These are phyloP conservation scores for Mus pahari DNA, from an alignment of 2,113 vertebrate species.

Conservation along the genomic window DNA sequence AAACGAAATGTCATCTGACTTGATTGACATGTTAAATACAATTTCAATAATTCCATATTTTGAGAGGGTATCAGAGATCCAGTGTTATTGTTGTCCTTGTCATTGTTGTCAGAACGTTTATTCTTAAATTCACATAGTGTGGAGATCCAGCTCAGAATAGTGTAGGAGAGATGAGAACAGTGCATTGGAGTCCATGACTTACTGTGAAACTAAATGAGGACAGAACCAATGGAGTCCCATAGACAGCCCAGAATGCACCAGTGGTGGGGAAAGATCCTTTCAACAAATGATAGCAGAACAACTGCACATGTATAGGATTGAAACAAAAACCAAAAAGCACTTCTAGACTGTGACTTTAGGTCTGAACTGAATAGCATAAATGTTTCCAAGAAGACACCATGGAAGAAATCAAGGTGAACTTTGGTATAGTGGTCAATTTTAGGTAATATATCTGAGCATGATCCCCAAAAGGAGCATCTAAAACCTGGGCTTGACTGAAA, in stretches of 20 bases:
- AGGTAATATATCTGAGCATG: neutral
- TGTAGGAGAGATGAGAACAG: neutral
- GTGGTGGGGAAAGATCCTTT: neutral
- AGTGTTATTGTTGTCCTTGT: too few relatives aligned
- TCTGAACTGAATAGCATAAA: neutral
- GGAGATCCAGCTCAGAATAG: neutral
- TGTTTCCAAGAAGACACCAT: neutral
- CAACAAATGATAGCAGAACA: neutral
- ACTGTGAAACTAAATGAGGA: neutral
- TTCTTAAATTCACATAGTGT: neutral
- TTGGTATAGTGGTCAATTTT: neutral
- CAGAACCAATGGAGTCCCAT: neutral
- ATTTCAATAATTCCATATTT: neutral
- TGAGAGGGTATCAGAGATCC: neutral
- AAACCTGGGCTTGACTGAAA: neutral
- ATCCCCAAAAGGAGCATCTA: neutral
- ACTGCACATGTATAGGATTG: neutral
- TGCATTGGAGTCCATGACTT: neutral
- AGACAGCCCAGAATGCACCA: neutral
- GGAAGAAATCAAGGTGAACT: neutral
- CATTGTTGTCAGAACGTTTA: neutral
- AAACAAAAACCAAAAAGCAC: neutral
- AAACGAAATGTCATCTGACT: neutral
- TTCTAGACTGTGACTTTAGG: too few relatives aligned
- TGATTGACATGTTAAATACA: neutral